Conservation (phyloP, 1,140 invertebrate species). For the Chironomus striatipennis region DNA sequence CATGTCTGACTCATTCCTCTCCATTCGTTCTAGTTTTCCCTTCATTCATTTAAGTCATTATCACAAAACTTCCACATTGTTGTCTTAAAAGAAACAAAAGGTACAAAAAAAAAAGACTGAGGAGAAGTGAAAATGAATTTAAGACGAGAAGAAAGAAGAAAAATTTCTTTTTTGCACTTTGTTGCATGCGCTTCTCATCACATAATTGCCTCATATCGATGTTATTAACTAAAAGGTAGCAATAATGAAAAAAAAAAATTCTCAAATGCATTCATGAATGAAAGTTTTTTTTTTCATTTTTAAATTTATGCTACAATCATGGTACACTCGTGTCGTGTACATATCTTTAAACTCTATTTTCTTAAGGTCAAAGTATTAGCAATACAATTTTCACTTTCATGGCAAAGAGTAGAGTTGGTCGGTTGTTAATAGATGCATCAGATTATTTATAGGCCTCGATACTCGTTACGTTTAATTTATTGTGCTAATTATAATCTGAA, state of each 20-base stretch:
- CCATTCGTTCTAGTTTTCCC: no score
- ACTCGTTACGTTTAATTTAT: no score
- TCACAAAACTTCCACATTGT: no score
- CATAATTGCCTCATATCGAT: background rate
- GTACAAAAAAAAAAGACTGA: no score
- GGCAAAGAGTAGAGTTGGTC: no score
- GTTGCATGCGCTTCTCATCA: background rate
- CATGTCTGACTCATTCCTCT: no score
- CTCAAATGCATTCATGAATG: constrained; percentile 8
- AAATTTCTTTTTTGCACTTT: constrained; percentile 4
- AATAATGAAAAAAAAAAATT: background rate
- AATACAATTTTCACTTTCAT: constrained; percentile 3
- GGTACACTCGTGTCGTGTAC: background rate
- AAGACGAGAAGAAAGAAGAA: no score
- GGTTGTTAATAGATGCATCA: background rate
- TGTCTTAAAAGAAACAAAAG: background rate
- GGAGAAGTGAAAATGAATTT: background rate
- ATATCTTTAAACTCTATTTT: no score
- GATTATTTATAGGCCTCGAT: no score
- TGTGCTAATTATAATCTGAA: no score
- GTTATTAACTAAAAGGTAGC: background rate
- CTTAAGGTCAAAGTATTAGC: constrained; percentile 4
- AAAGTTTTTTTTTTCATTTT: background rate
- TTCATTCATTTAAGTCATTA: no score
- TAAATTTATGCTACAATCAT: background rate